Evolutionary conservation across 2,113 vertebrate genomes (phyloP).

Genomic region (Redunca redunca): DNA sequence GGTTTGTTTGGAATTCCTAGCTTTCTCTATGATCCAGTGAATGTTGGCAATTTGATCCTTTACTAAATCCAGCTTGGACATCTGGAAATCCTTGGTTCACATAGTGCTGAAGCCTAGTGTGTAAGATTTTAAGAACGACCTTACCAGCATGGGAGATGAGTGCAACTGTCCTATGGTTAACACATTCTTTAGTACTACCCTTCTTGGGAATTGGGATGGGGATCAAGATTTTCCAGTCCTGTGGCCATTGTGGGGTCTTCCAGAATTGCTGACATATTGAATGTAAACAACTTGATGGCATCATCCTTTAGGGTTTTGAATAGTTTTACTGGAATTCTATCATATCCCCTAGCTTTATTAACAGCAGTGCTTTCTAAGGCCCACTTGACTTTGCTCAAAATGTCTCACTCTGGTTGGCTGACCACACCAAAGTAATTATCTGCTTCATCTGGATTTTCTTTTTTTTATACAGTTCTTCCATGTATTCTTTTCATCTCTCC

Average conservation of each 20-base stretch:
- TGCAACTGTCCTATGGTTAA: neutral
- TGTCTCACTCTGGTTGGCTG: neutral
- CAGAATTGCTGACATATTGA: neutral
- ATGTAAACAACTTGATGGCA: neutral
- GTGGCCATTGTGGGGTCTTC: neutral
- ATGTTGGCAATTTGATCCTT: neutral
- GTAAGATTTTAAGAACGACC: neutral
- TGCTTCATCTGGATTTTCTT: neutral
- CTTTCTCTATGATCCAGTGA: neutral
- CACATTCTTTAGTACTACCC: neutral
- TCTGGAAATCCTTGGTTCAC: neutral
- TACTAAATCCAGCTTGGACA: neutral
- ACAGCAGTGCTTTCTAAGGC: neutral
- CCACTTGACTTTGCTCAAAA: neutral
- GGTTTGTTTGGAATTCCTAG: neutral
- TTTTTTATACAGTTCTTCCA: neutral
- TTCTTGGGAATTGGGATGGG: neutral
- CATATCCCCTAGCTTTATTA: neutral
- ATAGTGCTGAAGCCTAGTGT: neutral
- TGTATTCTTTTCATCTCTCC: neutral
- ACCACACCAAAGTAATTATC: neutral
- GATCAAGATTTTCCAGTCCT: neutral
- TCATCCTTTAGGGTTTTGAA: neutral
- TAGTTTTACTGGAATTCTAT: neutral
- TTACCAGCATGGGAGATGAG: neutral